These are phyloP conservation scores for Solenodon paradoxus DNA, from an alignment of 2,113 vertebrate genomes.

Conservation along the genomic window DNA sequence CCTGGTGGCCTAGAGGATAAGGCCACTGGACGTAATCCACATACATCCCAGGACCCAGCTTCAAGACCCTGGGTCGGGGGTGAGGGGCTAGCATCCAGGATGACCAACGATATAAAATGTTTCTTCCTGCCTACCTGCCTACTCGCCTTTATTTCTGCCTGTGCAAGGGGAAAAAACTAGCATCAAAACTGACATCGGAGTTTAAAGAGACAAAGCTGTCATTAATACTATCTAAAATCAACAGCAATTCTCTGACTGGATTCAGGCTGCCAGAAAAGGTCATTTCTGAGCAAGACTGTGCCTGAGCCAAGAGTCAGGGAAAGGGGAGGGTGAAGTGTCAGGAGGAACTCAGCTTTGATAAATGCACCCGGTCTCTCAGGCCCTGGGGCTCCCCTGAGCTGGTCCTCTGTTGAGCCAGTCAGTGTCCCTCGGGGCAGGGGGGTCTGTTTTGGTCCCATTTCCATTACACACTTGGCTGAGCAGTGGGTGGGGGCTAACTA, in stretches of 20 bases:
- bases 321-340: slow-evolving; percentile 40
- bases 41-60: no score
- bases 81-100: no score
- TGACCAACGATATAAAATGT: no score
- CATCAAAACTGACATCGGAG: neutral
- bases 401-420: slow-evolving; percentile 77
- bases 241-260: neutral
- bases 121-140: no score
- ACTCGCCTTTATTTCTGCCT: no score
- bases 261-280: neutral
- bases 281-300: neutral
- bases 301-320: neutral
- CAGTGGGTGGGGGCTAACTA: slow-evolving; percentile 80
- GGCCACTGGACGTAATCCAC: no score
- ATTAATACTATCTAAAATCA: neutral
- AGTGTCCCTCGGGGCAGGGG: slow-evolving; percentile 79
- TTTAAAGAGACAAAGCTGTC: neutral
- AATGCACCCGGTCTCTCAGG: slow-evolving; percentile 57
- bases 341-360: slow-evolving; percentile 71
- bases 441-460: slow-evolving; percentile 86
- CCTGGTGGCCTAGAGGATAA: no score
- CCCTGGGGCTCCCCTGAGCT: slow-evolving; percentile 54
- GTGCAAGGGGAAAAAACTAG: no score
- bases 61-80: no score
- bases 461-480: slow-evolving; percentile 96